Evolutionary conservation across 2,888 invertebrate species (phyloP), one percentile per base, ranked within the genome.

Genomic region (Germaria angustata): DNA sequence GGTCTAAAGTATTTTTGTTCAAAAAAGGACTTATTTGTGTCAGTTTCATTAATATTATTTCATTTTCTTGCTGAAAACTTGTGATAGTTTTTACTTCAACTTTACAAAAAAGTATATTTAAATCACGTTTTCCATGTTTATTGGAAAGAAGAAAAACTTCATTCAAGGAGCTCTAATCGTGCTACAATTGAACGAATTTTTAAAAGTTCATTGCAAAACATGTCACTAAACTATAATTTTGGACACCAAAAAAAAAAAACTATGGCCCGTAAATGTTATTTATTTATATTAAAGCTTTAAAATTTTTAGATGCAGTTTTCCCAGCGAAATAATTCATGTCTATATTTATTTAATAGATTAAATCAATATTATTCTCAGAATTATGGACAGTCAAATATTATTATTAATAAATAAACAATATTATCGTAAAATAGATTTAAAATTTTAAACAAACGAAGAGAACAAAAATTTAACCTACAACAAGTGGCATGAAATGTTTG

Each of bases 51-150:
- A n/a, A 9, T 41, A 41, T 11, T 44, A 2, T 20, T 49, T 11
- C 7, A 17, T 28, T 51, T 17, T 22, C 7, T 65, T 53, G 13
- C 20, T 24, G 8, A 20, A 46, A 39, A 34, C 36, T 41, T 59
- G 5, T 17, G 20, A 15, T 2, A 11, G 41, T 59, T 51, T 59
- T 20, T 22, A 7, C 15, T 5, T 55, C 39, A 17, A 28, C n/a
- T 53, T 13, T 17, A 28, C 9, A 77, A 61, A 59, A 13, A 22
- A 24, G 6, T 20, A 32, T 34, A 13, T 51, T 73, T 63, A 34
- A 71, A 71, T 79, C 82, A 82, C 75, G 79, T 79, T 82, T 71
- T 75, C 11, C 13, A 71, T 82, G 82, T 79, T 66, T 63, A 28
- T 41, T 34, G 46, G 1, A n/a, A 39, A 13, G 28, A 24, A 41